Evolutionary conservation across 2,888 invertebrate species (phyloP).

Genomic region (Drosophila melanosoma): DNA sequence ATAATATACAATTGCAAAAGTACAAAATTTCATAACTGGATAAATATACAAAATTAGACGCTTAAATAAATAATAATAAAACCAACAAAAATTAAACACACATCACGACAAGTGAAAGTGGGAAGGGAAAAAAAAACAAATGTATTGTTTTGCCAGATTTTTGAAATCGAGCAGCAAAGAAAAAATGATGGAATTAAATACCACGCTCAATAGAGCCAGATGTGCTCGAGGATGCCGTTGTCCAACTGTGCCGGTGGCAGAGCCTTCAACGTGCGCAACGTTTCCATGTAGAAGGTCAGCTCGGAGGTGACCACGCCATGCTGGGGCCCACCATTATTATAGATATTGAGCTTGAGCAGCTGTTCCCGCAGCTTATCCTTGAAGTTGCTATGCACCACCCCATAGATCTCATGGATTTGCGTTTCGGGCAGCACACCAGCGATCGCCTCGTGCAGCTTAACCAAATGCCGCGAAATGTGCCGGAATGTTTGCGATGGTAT

Average conservation of each 20-base stretch:
- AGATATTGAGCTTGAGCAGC: constrained; percentile 93
- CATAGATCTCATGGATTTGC: constrained; percentile 91
- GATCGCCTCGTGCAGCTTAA: constrained; percentile 96
- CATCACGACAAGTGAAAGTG: neutral
- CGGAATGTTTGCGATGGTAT: constrained; percentile 96
- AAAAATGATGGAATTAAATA: constrained; percentile 34
- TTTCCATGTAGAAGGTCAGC: constrained; percentile 95
- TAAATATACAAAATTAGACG: constrained; percentile 20
- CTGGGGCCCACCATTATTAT: constrained; percentile 98
- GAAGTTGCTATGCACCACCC: constrained; percentile 93
- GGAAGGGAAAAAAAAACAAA: neutral
- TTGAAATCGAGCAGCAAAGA: constrained; percentile 27
- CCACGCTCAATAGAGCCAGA: constrained; percentile 87
- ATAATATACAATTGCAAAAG: constrained; percentile 30
- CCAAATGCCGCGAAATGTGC: constrained; percentile 94
- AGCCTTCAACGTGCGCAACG: constrained; percentile 91
- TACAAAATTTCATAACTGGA: constrained; percentile 18
- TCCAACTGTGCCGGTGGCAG: constrained; percentile 91
- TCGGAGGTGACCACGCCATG: constrained; percentile 98
- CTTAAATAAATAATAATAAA: constrained; percentile 39
- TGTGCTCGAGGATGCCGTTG: constrained; percentile 91
- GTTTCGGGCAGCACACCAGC: constrained; percentile 92
- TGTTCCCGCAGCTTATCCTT: constrained; percentile 94
- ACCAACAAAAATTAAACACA: constrained; percentile 9
- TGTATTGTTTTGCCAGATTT: constrained; percentile 26